Conservation (phyloP, 2,113 vertebrate species). For the Onychostoma macrolepis region DNA sequence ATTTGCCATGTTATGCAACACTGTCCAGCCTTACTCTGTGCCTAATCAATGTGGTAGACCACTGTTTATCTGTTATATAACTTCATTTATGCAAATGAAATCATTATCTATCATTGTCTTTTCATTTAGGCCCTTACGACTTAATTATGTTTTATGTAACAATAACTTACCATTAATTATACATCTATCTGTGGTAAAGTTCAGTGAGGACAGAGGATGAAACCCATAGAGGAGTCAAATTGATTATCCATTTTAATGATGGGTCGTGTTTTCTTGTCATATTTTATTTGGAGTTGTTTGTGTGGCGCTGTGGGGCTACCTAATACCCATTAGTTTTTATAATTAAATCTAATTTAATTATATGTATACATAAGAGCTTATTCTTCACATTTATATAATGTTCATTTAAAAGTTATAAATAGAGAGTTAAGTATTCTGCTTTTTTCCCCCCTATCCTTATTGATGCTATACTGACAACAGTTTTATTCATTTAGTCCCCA, state of each 20-base stretch:
- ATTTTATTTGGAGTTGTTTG: background rate
- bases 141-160: background rate
- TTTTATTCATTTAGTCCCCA: background rate
- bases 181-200: background rate
- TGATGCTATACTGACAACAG: background rate
- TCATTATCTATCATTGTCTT: background rate
- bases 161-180: background rate
- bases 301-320: background rate
- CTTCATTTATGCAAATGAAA: background rate
- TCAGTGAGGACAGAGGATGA: background rate
- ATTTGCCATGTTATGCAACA: background rate
- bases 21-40: background rate
- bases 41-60: background rate
- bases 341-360: background rate
- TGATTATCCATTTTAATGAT: background rate
- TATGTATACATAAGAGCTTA: too few species aligned
- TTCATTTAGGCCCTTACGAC: background rate
- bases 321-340: background rate
- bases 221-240: background rate
- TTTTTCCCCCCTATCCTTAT: background rate
- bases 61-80: background rate
- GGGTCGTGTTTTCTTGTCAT: background rate
- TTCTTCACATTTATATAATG: too few species aligned
- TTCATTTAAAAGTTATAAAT: too few species aligned
- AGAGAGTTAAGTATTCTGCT: background rate